Base-by-base conservation (phyloP, 2,113 vertebrate species). In the Cercocebus atys region DNA sequence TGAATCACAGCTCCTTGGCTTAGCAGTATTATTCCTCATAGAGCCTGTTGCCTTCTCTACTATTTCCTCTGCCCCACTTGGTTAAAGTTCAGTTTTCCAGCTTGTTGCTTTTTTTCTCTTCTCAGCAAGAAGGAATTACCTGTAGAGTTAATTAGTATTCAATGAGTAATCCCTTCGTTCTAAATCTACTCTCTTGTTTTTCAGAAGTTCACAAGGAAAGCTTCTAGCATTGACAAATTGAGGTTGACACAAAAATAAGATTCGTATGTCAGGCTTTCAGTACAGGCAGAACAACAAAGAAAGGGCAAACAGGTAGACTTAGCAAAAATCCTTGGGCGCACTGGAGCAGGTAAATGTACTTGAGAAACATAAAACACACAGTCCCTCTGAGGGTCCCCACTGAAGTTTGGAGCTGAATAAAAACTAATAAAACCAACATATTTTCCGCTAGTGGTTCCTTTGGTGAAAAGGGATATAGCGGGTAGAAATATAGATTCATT, bases 141-240 rank as follows among this genome's bases (percentile, higher is more conserved):
- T 61, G 5, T 68, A 76, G 8, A 92, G 38, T 93, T 80, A 76
- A 43, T 78, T 96, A 93, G 30, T 38, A 4, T 83, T 97, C 94
- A 61, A 6, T 68, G 35, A 95, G 20, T 3, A 8, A 97, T 76
- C 13, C 11, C 0, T 38, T 95, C 89, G n/a, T 73, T 93, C 95
- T 38, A 86, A 59, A 78, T 23, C 59, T 25, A 68, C 17, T 61
- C 18, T 27, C 85, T 97, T 96, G 68, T 32, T 94, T 97, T 97
- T 91, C 57, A 93, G 55, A 94, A 97, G 78, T 93, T 95, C 78
- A 20, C 25, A 92, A 97, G 95, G 84, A 98, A 98, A 97, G 83
- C 23, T 47, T 5, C 47, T 97, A 96, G 87, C 0, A 0, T 3
- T 90, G 81, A 94, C n/a, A 97, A 92, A 89, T 70, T 93, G 96